These are phyloP conservation scores for Periparus ater DNA, from an alignment of 2,797 vertebrate genomes.

Conservation along the genomic window DNA sequence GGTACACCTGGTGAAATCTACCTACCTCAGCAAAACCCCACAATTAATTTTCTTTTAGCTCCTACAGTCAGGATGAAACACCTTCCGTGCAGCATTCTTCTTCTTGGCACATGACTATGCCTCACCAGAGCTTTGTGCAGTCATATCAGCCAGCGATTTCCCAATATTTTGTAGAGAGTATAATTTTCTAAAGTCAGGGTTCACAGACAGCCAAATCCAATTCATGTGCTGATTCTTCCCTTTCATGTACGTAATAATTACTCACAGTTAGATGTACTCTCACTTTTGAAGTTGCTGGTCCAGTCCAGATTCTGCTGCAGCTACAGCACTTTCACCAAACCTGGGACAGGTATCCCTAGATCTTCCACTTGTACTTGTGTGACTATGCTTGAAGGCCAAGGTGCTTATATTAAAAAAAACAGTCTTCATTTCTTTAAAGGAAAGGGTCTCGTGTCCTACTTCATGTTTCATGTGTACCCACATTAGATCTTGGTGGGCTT, in stretches of 20 bases:
- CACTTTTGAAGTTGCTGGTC: background rate
- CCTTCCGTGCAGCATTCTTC: background rate
- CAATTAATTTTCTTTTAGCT: background rate
- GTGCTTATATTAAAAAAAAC: background rate
- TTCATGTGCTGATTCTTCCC: background rate
- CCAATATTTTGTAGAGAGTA: background rate
- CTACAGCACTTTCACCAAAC: background rate
- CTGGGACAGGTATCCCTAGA: background rate
- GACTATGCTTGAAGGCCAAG: background rate
- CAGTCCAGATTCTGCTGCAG: background rate
- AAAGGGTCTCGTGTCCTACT: accelerated
- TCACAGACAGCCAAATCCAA: background rate
- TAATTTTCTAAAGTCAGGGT: background rate
- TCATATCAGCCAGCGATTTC: background rate
- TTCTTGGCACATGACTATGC: background rate
- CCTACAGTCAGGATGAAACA: background rate
- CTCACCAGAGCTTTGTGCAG: background rate
- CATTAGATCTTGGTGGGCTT: background rate
- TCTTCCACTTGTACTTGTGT: background rate
- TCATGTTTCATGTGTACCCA: background rate
- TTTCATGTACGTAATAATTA: background rate
- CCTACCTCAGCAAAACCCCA: background rate
- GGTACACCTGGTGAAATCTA: too few species aligned
- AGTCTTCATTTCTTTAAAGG: background rate
- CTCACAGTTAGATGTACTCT: background rate